phyloP scores from a whole-genome alignment of 2,113 vertebrate species.

The Apeltes quadracus region DNA sequence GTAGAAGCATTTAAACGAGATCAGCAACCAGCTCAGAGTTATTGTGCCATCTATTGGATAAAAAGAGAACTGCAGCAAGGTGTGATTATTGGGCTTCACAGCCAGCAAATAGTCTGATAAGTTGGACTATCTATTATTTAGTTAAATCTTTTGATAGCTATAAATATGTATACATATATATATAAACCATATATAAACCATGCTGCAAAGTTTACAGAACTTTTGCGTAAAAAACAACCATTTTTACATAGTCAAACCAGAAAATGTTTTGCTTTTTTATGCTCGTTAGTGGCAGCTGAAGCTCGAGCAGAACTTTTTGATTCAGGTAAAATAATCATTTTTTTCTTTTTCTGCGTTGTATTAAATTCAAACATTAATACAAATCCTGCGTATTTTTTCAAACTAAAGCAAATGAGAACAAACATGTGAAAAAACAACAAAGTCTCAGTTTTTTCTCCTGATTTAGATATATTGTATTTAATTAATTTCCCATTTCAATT shows the following conservation, averaged over 20 bases:
- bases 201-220: not conserved
- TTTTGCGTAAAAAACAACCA: not conserved
- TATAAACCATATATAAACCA: not conserved
- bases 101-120: not conserved
- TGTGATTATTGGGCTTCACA: not conserved
- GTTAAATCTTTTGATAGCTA: too few relatives aligned
- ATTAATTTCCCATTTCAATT: not conserved
- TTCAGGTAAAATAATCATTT: not conserved
- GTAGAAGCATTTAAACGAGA: not conserved
- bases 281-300: not conserved
- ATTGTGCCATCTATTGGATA: constrained; percentile 66
- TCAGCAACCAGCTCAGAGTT: not conserved
- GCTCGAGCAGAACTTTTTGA: not conserved
- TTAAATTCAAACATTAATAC: not conserved
- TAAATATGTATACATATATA: not conserved
- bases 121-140: too few relatives aligned
- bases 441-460: not conserved
- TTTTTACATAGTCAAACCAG: not conserved
- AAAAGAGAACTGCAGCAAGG: constrained; percentile 20
- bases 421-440: too few relatives aligned
- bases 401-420: too few relatives aligned
- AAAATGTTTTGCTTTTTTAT: not conserved
- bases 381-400: too few relatives aligned
- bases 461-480: too few relatives aligned
- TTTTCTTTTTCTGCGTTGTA: too few relatives aligned